Evolutionary conservation across 2,797 vertebrate genomes (phyloP), one percentile per base, ranked within the genome.

Genomic region (Chelmon rostratus): DNA sequence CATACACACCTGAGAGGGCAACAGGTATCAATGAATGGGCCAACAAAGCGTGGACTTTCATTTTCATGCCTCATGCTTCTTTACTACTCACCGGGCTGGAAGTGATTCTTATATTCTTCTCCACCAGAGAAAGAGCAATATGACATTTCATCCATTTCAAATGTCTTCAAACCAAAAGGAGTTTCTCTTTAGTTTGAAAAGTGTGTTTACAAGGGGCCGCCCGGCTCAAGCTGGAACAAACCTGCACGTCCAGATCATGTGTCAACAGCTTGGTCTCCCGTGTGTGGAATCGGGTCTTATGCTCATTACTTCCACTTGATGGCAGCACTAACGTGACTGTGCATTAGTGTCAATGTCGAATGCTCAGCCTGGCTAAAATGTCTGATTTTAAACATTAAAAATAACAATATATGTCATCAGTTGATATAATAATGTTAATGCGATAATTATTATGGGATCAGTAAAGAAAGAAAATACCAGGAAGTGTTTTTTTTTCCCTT

Each of bases 121-220:
- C 93, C 94, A 3, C 94, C 92, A 33, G 89, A 73, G 82, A 97
- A 97, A 62, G 90, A 91, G 83, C 96, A 97, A 88, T 96, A 96
- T 0, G 95, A 92, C 96, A 97, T 97, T 78, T 92, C 73, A 21
- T 90, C 86, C 84, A 89, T 83, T 59, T 68, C 19, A 63, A 68
- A 81, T 8, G 59, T 2, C 1, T 40, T 42, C 2, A 31, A 84
- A 25, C 8, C 23, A 46, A 54, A 38, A 15, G n/a, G 0, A 56
- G 50, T 35, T 69, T 67, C 12, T 37, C 10, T 57, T 28, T 5
- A 9, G 62, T 49, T 54, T 56, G 31, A 63, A 21, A 8, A 0
- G 25, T 8, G 11, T 25, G 44, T 83, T 83, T 65, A 42, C 59
- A 50, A 37, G 57, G n/a, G 70, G 53, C 28, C 23, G 33, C 2